Evolutionary conservation across 1,140 invertebrate species (phyloP), one percentile per base, ranked within the genome.

Genomic region (Cyphomyrmex costatus): DNA sequence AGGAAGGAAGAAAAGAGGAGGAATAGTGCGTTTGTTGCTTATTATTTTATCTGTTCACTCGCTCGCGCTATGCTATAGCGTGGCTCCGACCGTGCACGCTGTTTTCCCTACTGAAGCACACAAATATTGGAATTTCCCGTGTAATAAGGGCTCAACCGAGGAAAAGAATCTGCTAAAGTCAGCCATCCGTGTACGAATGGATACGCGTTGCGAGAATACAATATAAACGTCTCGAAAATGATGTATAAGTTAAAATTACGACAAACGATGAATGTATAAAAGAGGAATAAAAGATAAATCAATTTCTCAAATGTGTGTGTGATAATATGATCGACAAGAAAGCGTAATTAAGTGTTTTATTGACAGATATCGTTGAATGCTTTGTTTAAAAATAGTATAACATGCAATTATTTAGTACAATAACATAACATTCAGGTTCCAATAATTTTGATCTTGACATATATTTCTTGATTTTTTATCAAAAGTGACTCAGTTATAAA

Each of bases 11-110:
- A 2, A 19, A 30, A n/a, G 19, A 16, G 36, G 24, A 33, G 4
- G 73, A 61, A 51, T 74, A 24, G 46, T 27, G 77, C 63, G 61
- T 46, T 66, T 49, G 77, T 82, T 71, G 65, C 33, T 82, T 82
- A 82, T 82, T 82, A 82, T 82, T 82, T 82, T 73, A 82, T 82
- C 66, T 60, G 79, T 36, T 79, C 76, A 19, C 58, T 77, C 56
- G 56, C 36, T 71, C 51, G 49, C 65, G 49, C 33, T 58, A 16
- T 14, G 51, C 16, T 71, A n/a, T n/a, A 60, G 79, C 30, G 10
- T 24, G 46, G 14, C 5, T 27, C 49, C 61, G 21, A 51, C 12
- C n/a, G 21, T 21, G 46, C 46, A 21, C 66, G 19, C 53, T 82
- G 24, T 82, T 82, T 73, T 82, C 70, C 79, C 36, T 58, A 2